These are phyloP conservation scores for Sepiola atlantica DNA, from an alignment of 2,888 invertebrate species.

Conservation along the genomic window DNA sequence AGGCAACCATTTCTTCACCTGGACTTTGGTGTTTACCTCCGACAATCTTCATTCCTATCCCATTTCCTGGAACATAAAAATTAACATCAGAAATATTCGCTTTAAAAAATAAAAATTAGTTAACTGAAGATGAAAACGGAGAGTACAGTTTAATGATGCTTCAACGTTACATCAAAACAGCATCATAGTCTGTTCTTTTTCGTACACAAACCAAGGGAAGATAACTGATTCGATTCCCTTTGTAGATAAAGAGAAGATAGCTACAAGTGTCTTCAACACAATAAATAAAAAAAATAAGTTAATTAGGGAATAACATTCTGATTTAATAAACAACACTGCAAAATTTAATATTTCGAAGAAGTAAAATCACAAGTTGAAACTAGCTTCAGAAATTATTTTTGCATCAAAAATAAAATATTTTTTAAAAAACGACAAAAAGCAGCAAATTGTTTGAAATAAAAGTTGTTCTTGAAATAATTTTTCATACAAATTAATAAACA, in stretches of 20 bases:
- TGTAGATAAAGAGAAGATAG: neutral
- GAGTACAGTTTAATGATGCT: neutral
- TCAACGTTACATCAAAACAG: too few relatives aligned
- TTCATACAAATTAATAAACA: neutral
- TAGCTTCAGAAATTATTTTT: too few relatives aligned
- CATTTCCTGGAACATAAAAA: constrained; percentile 71
- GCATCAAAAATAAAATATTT: too few relatives aligned
- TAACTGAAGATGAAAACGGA: neutral
- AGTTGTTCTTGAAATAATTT: neutral
- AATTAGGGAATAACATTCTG: neutral
- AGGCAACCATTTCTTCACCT: constrained; percentile 77
- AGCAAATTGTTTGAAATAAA: neutral
- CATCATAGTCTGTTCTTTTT: too few relatives aligned
- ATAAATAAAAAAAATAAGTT: neutral
- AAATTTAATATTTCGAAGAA: neutral
- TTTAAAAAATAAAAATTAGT: neutral
- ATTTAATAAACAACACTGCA: neutral
- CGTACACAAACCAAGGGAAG: too few relatives aligned
- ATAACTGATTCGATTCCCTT: too few relatives aligned
- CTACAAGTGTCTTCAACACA: neutral
- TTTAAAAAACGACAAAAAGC: neutral
- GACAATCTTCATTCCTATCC: constrained; percentile 79
- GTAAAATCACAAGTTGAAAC: neutral
- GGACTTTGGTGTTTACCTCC: constrained; percentile 79
- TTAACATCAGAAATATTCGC: neutral